Evolutionary conservation across 2,113 vertebrate species (phyloP).

Genomic region (Zapus hudsonius): DNA sequence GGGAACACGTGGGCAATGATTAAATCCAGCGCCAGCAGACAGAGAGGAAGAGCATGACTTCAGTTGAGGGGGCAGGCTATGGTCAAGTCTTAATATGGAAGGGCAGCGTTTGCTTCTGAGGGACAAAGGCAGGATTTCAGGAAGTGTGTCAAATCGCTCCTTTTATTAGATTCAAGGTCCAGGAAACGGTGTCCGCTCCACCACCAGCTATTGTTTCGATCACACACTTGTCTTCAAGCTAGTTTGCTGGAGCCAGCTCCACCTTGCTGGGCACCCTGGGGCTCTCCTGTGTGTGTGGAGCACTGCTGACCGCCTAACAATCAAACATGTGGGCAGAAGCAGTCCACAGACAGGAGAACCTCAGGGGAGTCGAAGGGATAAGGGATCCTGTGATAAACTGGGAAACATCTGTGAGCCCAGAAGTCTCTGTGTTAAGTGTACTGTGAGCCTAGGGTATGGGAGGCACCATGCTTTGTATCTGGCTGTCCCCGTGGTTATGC

Average conservation of each 20-base stretch:
- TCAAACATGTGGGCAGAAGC: background rate
- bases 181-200: background rate
- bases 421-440: background rate
- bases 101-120: background rate
- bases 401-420: fast-evolving
- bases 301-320: background rate
- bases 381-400: background rate
- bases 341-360: background rate
- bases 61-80: background rate
- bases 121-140: background rate
- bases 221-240: background rate
- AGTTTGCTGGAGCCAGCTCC: background rate
- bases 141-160: slow-evolving; percentile 12
- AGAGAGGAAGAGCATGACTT: background rate
- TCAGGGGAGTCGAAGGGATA: too few relatives aligned
- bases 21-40: background rate
- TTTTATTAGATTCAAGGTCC: slow-evolving; percentile 25
- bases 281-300: background rate
- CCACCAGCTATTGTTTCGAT: background rate
- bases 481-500: background rate
- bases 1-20: fast-evolving
- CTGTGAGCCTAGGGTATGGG: fast-evolving
- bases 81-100: background rate
- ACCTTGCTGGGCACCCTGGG: background rate
- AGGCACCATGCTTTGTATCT: background rate